These are phyloP conservation scores for Channallabes apus DNA, from an alignment of 2,797 vertebrate species.

Conservation along the genomic window DNA sequence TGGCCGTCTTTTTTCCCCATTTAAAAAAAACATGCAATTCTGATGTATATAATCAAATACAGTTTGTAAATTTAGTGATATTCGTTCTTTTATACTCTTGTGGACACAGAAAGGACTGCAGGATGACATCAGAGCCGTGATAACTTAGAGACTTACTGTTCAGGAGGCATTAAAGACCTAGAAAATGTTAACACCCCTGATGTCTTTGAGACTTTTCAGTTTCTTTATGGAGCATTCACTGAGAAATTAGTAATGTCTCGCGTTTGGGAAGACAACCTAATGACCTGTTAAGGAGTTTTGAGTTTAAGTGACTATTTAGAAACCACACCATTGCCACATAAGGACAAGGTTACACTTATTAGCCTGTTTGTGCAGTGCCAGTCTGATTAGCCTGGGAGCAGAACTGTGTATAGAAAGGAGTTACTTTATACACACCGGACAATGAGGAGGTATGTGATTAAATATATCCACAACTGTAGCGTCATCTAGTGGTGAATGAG, in stretches of 20 bases:
- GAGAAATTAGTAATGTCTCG: too few relatives aligned
- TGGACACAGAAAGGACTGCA: too few relatives aligned
- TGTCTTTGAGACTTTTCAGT: too few relatives aligned
- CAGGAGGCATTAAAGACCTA: too few relatives aligned
- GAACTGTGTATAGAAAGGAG: neutral
- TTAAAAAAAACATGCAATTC: neutral
- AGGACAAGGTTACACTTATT: neutral
- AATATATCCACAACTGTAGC: neutral
- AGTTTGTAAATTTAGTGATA: neutral
- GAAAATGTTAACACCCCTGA: too few relatives aligned
- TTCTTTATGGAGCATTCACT: too few relatives aligned
- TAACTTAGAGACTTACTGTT: too few relatives aligned
- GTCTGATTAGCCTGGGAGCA: neutral
- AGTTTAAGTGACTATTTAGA: neutral
- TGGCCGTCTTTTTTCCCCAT: neutral
- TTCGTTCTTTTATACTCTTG: neutral
- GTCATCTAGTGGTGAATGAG: slow-evolving; percentile 11
- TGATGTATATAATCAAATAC: neutral
- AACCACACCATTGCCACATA: neutral
- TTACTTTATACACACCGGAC: neutral
- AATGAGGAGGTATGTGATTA: neutral
- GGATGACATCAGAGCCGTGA: too few relatives aligned
- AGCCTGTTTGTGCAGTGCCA: too few relatives aligned
- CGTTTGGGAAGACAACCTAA: too few relatives aligned
- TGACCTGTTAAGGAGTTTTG: too few relatives aligned